Evolutionary conservation across 2,888 invertebrate genomes (phyloP), one percentile per base, ranked within the genome.

Genomic region (Chloroclysta siterata): DNA sequence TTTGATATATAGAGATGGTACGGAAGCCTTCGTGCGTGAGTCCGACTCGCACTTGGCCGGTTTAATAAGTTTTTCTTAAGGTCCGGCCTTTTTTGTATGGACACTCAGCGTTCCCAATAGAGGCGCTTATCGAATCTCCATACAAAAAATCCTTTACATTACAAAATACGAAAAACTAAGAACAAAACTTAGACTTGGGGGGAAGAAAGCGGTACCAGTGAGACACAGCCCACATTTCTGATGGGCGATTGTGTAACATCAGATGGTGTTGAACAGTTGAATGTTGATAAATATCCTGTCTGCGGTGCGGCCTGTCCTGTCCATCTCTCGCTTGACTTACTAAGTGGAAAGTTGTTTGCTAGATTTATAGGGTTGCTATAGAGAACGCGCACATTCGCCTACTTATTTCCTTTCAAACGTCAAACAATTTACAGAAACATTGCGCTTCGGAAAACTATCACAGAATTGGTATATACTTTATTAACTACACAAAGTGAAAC

Each of bases 281-380:
- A 51, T 28, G 28, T 14, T 51, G 59, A 64, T 60, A 52, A 64
- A 64, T 52, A 47, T 17, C 41, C 54, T 46, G 57, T 62, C 48
- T 29, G 29, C 46, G 7, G 33, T 17, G n/a, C 14, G 28, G 51
- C 48, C 11, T 48, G 57, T 44, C 54, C 39, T 36, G 52, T 42
- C 39, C 14, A 29, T 42, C 48, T 29, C 42, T 29, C 42, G 22
- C 56, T 33, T 51, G 55, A 55, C 15, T 60, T 64, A 60, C 56
- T 56, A 36, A 60, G 57, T 65, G 53, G 65, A 65, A 65, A 65
- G 65, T 53, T 48, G 60, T 55, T 60, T 42, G 51, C 33, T 28
- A 56, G 60, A 57, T 65, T 65, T 65, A 60, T 64, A 13, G 53
- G 15, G 46, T 46, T 46, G 46, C 7, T 8, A 6, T 39, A 8